Evolutionary conservation across 2,797 vertebrate species (phyloP).

Genomic region (Pseudochirops cupreus): DNA sequence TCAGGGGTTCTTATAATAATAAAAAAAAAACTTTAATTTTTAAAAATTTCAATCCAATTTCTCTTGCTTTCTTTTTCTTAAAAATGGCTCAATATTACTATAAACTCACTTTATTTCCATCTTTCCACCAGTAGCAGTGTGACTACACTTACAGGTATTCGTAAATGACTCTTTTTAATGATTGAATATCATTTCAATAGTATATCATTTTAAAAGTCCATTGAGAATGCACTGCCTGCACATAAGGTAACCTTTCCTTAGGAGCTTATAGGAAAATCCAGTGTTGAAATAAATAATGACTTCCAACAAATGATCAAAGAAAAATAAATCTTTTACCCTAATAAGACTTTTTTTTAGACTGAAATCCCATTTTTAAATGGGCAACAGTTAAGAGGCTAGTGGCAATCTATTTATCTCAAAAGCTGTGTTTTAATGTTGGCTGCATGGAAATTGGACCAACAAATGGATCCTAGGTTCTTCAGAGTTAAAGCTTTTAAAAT

Average conservation of each 20-base stretch:
- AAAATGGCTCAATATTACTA: conserved; percentile 52
- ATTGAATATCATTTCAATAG: conserved; percentile 70
- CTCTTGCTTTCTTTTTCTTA: conserved; percentile 63
- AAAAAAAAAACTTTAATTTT: conserved; percentile 64
- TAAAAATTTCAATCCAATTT: conserved; percentile 64
- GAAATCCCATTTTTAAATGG: conserved; percentile 85
- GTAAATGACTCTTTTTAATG: conserved; percentile 73
- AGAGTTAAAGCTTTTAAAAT: conserved; percentile 85
- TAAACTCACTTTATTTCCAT: conserved; percentile 68
- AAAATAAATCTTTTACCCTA: conserved; percentile 88
- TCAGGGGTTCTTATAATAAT: conserved; percentile 65
- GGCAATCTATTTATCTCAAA: conserved; percentile 81
- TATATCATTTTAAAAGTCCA: conserved; percentile 78
- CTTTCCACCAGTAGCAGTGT: conserved; percentile 59
- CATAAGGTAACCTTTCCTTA: conserved; percentile 78
- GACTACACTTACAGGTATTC: conserved; percentile 81
- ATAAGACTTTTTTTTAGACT: conserved; percentile 84
- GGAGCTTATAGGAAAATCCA: conserved; percentile 84
- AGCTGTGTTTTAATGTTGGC: conserved; percentile 79
- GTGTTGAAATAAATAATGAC: conserved; percentile 86
- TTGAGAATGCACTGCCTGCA: conserved; percentile 65
- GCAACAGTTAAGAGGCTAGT: conserved; percentile 83
- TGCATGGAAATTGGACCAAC: conserved; percentile 70
- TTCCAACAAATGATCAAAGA: conserved; percentile 88
- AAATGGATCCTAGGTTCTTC: conserved; percentile 74